A percentile compares a stretch with the other conserved stretches of the same genome.
Evolutionary conservation across 2,113 vertebrate species (phyloP).

Genomic region (Caranx melampygus): DNA sequence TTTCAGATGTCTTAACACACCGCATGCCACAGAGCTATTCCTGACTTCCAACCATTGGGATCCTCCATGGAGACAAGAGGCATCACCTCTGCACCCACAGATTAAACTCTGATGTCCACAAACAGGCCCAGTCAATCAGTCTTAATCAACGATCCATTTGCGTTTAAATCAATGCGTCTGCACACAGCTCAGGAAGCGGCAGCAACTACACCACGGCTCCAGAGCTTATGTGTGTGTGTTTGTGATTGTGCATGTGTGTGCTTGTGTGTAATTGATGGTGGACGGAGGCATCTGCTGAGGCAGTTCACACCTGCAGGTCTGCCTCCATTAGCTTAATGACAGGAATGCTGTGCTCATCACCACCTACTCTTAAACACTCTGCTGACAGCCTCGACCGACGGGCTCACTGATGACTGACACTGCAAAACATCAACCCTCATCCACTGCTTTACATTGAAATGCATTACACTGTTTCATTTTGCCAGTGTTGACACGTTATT

Average conservation of each 20-base stretch:
- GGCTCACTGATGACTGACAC: constrained; percentile 47
- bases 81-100: constrained; percentile 19
- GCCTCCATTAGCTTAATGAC: constrained; percentile 75
- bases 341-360: constrained; percentile 66
- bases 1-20: constrained; percentile 11
- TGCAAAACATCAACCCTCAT: neutral
- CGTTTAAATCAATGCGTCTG: constrained; percentile 53
- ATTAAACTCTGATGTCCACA: constrained; percentile 42
- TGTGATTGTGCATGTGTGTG: neutral
- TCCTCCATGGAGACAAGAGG: constrained; percentile 5
- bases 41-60: constrained; percentile 20
- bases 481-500: constrained; percentile 19
- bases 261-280: constrained; percentile 50
- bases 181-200: constrained; percentile 16
- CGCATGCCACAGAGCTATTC: neutral
- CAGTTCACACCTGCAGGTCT: constrained; percentile 71
- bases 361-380: constrained; percentile 43
- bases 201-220: neutral
- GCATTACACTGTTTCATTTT: constrained; percentile 19
- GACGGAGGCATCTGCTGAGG: constrained; percentile 50
- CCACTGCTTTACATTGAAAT: neutral
- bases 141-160: constrained; percentile 46
- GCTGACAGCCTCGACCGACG: constrained; percentile 34
- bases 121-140: constrained; percentile 38
- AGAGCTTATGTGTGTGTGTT: neutral